Evolutionary conservation across 2,888 invertebrate species (phyloP), one percentile per base, ranked within the genome.

Genomic region (Himalopsyche anomala): DNA sequence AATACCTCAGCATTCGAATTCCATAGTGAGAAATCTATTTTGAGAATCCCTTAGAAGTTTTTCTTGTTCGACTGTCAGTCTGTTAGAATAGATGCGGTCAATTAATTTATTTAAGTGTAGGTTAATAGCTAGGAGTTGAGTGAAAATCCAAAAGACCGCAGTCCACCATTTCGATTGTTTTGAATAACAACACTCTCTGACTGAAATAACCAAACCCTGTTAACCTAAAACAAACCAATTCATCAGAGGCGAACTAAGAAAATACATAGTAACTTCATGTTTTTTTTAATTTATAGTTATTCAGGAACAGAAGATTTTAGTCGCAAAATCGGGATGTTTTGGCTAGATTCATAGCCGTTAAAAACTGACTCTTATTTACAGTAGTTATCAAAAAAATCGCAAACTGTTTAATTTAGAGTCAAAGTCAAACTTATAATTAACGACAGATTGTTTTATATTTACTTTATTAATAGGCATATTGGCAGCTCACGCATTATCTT

Each of bases 51-150:
- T 62, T 62, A 62, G 62, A 62, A 62, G 62, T 62, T 62, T 62
- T 62, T 62, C 62, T 9, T 62, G 62, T 62, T 19, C 28, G 28
- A 19, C 62, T 62, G 62, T 62, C 62, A 6, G 62, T 28, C 62
- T 2, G 62, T n/a, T 62, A 62, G 28, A 62, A 62, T 62, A 28
- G 62, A 62, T 62, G 62, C 11, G 62, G 62, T 62, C 62, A 62
- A 62, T 62, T 62, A 62, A 62, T 62, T 62, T 62, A 62, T 62
- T 62, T 62, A 62, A 62, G 62, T 62, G 62, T 62, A 62, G 62
- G 62, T 62, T 62, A 62, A 62, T 62, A 62, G 62, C 62, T 6
- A 9, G 62, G 62, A 62, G 62, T 62, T 62, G 62, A 62, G 62
- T 62, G 62, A 62, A 62, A 62, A 62, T 62, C n/a, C 62, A 11